phyloP scores from a whole-genome alignment of 2,797 vertebrate species.

The Neopelma chrysocephalum region DNA sequence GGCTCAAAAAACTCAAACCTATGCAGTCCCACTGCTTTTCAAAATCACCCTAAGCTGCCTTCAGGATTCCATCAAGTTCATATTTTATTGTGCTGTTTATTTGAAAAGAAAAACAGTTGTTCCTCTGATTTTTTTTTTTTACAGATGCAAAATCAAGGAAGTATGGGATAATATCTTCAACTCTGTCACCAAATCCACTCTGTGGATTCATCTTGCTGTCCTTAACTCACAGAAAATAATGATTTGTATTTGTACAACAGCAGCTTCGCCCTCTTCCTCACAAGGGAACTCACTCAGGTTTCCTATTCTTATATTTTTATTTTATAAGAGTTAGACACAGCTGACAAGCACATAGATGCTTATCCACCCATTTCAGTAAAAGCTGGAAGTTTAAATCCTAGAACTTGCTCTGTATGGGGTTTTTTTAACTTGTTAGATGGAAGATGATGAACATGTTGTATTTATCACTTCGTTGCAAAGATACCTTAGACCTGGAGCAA shows the following conservation, averaged over 20 bases:
- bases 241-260: not conserved
- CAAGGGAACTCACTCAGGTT: not conserved
- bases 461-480: not conserved
- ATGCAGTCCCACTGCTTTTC: not conserved
- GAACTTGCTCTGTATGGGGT: accelerated
- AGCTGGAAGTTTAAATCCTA: not conserved
- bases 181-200: not conserved
- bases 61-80: not conserved
- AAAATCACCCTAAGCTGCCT: not conserved
- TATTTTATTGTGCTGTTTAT: not conserved
- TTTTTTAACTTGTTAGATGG: not conserved
- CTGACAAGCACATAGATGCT: not conserved
- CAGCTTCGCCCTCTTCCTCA: not conserved
- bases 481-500: not conserved
- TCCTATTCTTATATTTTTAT: not conserved
- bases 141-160: not conserved
- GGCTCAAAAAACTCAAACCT: not conserved
- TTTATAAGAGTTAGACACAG: not conserved
- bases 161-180: not conserved
- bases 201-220: not conserved
- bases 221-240: not conserved
- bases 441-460: not conserved
- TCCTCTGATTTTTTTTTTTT: not conserved
- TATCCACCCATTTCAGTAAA: not conserved
- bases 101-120: not conserved